Evolutionary conservation across 37 sponge, comb jelly and placozoan species (phyloP), one percentile per base, ranked within the genome.

Genomic region (Crambe crambe): DNA sequence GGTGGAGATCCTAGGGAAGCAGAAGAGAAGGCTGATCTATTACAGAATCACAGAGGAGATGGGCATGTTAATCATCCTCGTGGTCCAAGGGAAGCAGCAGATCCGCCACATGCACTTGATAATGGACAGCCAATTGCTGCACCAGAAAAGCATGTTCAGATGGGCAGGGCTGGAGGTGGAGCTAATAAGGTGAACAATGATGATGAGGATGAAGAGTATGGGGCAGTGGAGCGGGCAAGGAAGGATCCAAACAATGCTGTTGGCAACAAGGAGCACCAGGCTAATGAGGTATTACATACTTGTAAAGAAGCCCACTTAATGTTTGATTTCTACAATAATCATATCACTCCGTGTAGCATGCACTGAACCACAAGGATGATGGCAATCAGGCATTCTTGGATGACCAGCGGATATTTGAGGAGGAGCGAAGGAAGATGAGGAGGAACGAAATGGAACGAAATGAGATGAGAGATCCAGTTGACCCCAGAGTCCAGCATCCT

Each of bases 161-260:
- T 42, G 42, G 43, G 60, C 30, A 58, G 64, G 25, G 41, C 42
- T 15, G 62, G 36, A 57, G 59, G 59, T 25, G 75, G 75, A n/a
- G n/a, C n/a, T n/a, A n/a, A n/a, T n/a, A n/a, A n/a, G n/a, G n/a
- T n/a, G n/a, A n/a, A n/a, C n/a, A n/a, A 38, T 22, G 63, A 40
- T 62, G 64, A 76, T 31, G 64, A 37, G 32, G 43, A 30, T 1
- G 75, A 56, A 1, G 75, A 43, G 58, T 23, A 74, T 26, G 17
- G 2, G 75, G 73, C 27, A 27, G 2, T 26, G 75, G 75, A 57
- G 73, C 29, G 56, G 51, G 31, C 8, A 56, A 27, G 9, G 36
- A 56, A 25, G 56, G 73, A 73, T n/a, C 4, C n/a, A 17, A 30
- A 32, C 39, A 56, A 40, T 10, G 59, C 2, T 35, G 47, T 2